These are phyloP conservation scores for Silurus lanzhouensis DNA, from an alignment of 2,797 vertebrate genomes.

Conservation along the genomic window DNA sequence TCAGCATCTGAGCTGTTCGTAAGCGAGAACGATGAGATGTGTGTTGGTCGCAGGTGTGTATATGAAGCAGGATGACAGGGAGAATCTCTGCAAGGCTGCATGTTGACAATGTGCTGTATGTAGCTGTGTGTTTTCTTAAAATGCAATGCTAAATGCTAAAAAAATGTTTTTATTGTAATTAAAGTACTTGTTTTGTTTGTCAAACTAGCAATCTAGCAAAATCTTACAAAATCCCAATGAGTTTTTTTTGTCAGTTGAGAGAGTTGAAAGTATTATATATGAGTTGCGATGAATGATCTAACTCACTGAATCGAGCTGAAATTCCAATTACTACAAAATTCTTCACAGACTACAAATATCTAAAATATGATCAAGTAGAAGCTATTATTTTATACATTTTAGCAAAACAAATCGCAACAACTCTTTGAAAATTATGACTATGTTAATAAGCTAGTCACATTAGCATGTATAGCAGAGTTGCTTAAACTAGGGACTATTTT, in stretches of 20 bases:
- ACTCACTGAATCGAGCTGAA: background rate
- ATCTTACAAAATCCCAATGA: background rate
- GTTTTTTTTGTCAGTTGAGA: too few relatives aligned
- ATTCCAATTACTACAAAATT: background rate
- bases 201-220: too few relatives aligned
- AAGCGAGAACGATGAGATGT: background rate
- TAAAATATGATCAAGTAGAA: background rate
- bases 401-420: background rate
- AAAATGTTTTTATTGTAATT: background rate
- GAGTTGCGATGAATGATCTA: background rate
- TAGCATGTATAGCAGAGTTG: background rate
- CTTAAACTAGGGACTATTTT: too few relatives aligned
- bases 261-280: background rate
- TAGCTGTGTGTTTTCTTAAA: background rate
- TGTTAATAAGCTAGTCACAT: background rate
- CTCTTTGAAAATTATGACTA: background rate
- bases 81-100: background rate
- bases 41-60: background rate
- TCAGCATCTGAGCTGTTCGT: background rate
- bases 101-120: background rate
- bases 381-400: background rate
- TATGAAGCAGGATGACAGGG: background rate
- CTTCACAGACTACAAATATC: background rate
- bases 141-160: background rate
- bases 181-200: background rate